Conservation (phyloP, 2,888 invertebrate species). For the Lissocephala sabroskyi region DNA sequence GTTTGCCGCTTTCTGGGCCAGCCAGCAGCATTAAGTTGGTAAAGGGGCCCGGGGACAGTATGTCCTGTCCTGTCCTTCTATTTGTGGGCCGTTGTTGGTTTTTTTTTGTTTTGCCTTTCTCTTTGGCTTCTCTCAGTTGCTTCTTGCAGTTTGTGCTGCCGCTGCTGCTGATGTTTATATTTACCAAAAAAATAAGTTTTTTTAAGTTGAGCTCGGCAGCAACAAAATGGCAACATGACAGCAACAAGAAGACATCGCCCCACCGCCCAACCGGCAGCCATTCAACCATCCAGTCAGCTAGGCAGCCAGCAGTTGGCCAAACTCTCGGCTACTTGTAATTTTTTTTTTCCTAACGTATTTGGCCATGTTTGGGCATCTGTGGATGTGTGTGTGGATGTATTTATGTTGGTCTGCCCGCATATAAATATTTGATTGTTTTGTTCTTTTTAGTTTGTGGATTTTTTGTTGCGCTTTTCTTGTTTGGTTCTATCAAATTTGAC, state of each 20-base stretch:
- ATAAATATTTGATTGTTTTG: slow-evolving; percentile 51
- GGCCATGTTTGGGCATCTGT: slow-evolving; percentile 17
- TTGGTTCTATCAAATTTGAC: too few relatives aligned
- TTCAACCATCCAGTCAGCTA: too few relatives aligned
- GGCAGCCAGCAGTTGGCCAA: background rate
- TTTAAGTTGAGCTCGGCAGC: slow-evolving; percentile 31
- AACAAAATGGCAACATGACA: slow-evolving; percentile 26
- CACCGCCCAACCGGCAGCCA: background rate
- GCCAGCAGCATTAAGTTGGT: too few relatives aligned
- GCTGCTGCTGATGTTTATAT: background rate
- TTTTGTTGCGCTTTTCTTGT: too few relatives aligned
- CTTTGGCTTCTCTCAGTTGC: background rate
- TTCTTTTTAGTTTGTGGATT: too few relatives aligned
- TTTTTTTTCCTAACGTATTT: slow-evolving; percentile 15
- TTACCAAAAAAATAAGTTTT: slow-evolving; percentile 23
- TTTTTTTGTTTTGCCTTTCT: too few relatives aligned
- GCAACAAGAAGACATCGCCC: background rate
- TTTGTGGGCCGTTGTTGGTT: too few relatives aligned
- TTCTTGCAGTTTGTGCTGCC: background rate
- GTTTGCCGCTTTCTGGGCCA: background rate
- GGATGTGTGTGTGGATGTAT: slow-evolving; percentile 30
- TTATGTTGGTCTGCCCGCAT: slow-evolving; percentile 37
- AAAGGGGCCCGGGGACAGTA: too few relatives aligned
- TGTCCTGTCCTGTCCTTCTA: too few relatives aligned
- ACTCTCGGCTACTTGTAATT: background rate